Percentiles rank a stretch among this genome's conserved stretches.
Conservation (phyloP, 2,797 vertebrate species). For the Sitta carolinensis region DNA sequence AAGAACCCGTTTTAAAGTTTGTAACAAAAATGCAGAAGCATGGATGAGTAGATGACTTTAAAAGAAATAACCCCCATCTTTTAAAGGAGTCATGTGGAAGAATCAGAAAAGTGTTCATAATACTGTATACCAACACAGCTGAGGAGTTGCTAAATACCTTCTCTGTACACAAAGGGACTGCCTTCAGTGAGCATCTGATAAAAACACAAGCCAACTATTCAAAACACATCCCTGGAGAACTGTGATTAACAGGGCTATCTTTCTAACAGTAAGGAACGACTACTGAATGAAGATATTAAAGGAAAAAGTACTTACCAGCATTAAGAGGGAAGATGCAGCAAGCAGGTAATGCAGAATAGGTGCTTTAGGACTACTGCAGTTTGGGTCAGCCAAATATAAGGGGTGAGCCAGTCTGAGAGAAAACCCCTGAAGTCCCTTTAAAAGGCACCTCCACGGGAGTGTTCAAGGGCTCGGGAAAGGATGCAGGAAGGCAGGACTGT, state of each 20-base stretch:
- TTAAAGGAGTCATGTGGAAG: background rate
- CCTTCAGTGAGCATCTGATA: background rate
- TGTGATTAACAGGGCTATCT: background rate
- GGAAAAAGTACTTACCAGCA: constrained; percentile 24
- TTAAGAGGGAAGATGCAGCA: constrained; percentile 4
- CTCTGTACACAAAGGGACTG: constrained; percentile 16
- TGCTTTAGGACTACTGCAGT: background rate
- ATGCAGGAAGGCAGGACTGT: background rate
- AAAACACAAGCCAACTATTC: background rate
- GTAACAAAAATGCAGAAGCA: background rate
- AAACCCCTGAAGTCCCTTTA: background rate
- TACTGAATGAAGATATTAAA: background rate
- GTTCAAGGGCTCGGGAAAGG: background rate
- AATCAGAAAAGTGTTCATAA: background rate
- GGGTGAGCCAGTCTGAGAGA: background rate
- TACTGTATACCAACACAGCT: constrained; percentile 36
- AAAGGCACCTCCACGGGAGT: background rate
- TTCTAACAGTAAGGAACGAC: background rate
- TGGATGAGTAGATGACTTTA: background rate
- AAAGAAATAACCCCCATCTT: background rate
- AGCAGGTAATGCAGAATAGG: constrained; percentile 5
- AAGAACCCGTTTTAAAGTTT: background rate
- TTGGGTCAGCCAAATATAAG: background rate
- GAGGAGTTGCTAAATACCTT: constrained; percentile 20
- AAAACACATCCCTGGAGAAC: background rate